Percentiles rank a stretch among this genome's conserved stretches.
Conservation (phyloP, 2,797 vertebrate genomes). For the Acipenser ruthenus region DNA sequence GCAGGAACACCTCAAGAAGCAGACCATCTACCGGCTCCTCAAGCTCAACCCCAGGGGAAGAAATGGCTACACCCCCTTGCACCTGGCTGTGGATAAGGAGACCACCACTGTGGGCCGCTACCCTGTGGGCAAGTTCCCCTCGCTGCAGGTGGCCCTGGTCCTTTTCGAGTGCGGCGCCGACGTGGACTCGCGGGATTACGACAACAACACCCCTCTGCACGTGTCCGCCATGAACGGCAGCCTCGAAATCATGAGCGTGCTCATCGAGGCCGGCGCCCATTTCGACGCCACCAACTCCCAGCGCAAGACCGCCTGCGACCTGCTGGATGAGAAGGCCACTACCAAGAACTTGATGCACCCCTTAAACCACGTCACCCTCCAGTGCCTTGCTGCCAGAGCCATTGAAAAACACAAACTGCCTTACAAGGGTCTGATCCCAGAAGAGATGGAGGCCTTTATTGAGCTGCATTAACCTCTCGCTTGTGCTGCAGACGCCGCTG, state of each 20-base stretch:
- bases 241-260: slow-evolving; percentile 76
- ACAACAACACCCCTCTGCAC: slow-evolving; percentile 92
- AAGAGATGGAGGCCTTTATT: slow-evolving; percentile 92
- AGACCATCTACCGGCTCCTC: slow-evolving; percentile 82
- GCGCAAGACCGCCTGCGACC: slow-evolving; percentile 80
- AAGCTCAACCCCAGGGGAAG: slow-evolving; percentile 82
- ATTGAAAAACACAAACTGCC: slow-evolving; percentile 86
- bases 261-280: slow-evolving; percentile 80
- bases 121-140: slow-evolving; percentile 86
- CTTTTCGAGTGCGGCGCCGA: slow-evolving; percentile 87
- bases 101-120: slow-evolving; percentile 88
- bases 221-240: slow-evolving; percentile 78
- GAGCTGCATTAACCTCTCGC: slow-evolving; percentile 74
- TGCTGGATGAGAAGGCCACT: slow-evolving; percentile 80
- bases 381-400: slow-evolving; percentile 91
- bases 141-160: slow-evolving; percentile 69
- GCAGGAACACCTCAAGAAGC: slow-evolving; percentile 86
- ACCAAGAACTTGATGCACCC: slow-evolving; percentile 77
- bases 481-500: slow-evolving; percentile 8
- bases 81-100: slow-evolving; percentile 90
- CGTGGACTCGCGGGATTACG: slow-evolving; percentile 81
- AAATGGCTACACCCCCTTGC: slow-evolving; percentile 77
- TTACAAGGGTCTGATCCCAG: slow-evolving; percentile 88
- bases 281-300: slow-evolving; percentile 86
- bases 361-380: slow-evolving; percentile 83